Percentiles rank a stretch among this genome's conserved stretches.
Conservation (phyloP, 2,113 vertebrate genomes). For the Connochaetes taurinus region DNA sequence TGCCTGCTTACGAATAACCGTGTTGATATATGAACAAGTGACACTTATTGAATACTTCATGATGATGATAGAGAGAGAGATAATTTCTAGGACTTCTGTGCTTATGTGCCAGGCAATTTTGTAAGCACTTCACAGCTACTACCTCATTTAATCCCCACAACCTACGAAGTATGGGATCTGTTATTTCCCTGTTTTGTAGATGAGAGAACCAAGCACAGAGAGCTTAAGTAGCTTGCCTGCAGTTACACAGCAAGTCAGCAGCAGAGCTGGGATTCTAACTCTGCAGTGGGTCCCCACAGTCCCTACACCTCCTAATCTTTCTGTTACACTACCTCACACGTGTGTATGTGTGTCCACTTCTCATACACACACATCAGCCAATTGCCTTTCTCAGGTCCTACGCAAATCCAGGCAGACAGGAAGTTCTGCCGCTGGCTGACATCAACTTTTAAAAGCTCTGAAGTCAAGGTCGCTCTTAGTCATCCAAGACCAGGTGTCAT, state of each 20-base stretch:
- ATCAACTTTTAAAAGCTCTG: neutral
- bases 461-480: neutral
- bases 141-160: neutral
- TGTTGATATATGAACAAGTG: neutral
- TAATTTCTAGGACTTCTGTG: neutral
- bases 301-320: neutral
- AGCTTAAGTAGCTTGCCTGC: neutral
- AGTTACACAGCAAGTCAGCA: neutral
- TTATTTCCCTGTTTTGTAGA: neutral
- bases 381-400: neutral
- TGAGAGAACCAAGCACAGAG: neutral
- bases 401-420: neutral
- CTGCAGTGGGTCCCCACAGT: neutral
- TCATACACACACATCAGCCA: neutral
- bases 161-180: neutral
- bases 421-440: neutral
- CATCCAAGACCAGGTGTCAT: neutral
- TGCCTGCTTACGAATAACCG: neutral
- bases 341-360: neutral
- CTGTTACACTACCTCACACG: rapidly evolving
- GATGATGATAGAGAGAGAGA: neutral
- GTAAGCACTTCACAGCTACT: neutral
- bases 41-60: neutral
- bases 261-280: neutral
- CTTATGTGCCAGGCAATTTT: neutral